phyloP scores from a whole-genome alignment of 2,113 vertebrate genomes.

The Clinocottus analis region DNA sequence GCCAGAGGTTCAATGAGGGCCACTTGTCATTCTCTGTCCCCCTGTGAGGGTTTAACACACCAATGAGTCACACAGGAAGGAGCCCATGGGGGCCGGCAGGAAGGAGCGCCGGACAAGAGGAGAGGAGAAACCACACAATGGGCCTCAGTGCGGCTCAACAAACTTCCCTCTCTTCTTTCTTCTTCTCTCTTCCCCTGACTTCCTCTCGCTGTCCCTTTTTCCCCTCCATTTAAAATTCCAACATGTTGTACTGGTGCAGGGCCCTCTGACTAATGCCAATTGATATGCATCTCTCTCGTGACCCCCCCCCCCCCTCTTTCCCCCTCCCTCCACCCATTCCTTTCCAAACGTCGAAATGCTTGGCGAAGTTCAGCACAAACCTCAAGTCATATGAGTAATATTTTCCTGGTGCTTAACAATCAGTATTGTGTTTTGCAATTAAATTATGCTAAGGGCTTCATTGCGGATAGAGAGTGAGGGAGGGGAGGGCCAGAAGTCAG shows the following conservation, averaged over 20 bases:
- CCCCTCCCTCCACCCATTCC: neutral
- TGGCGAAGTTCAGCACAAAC: constrained; percentile 47
- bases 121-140: constrained; percentile 66
- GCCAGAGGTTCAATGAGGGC: constrained; percentile 57
- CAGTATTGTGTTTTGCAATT: constrained; percentile 65
- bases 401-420: constrained; percentile 58
- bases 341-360: constrained; percentile 25
- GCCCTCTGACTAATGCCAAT: constrained; percentile 45
- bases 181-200: constrained; percentile 28
- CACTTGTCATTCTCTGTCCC: constrained; percentile 63
- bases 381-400: constrained; percentile 59
- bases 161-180: constrained; percentile 62
- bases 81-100: constrained; percentile 57
- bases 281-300: constrained; percentile 44
- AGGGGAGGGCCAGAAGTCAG: constrained; percentile 50
- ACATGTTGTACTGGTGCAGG: constrained; percentile 40
- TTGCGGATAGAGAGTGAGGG: constrained; percentile 35
- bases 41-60: constrained; percentile 43
- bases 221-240: constrained; percentile 55
- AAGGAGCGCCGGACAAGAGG: constrained; percentile 60
- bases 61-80: constrained; percentile 72
- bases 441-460: constrained; percentile 66
- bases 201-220: constrained; percentile 37
- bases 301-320: neutral
- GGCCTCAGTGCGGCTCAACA: constrained; percentile 67